Base-by-base conservation (phyloP, 2,113 vertebrate genomes). In the Cyphomyrus discorhynchus region DNA sequence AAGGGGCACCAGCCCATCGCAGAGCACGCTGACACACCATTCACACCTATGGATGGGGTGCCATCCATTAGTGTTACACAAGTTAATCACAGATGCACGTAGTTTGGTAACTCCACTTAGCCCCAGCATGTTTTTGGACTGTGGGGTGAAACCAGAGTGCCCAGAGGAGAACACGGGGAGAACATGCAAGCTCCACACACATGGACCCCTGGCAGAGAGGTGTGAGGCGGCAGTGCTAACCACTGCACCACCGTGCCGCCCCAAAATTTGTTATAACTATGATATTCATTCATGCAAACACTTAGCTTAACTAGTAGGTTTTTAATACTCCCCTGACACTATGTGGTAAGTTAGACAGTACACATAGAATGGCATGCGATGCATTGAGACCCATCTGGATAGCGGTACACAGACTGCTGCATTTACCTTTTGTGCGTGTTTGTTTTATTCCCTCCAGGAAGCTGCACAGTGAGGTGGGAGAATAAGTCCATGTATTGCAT, bases 401-500 rank as follows among this genome's bases (percentile, higher is more conserved):
- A 58, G 56, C 5, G 21, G 56, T 24, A 9, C 56, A n/a, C 56
- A 62, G 56, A 9, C 56, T 1, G 1, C n/a, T 70, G 62, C 58
- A 66, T 66, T 70, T 70, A 13, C 62, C 62, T 70, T 24, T 58
- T 8, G 7, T 45, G 70, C 89, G 1, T 88, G 17, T 80, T 91
- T 42, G 39, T 42, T 42, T 50, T 91, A 39, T 89, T 5, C 50
- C 56, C 87, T 90, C 0, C 94, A 99, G 98, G 97, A 92, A 97
- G 96, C 94, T 98, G 97, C 93, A 96, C 97, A 0, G 97, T 98
- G 91, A 96, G 96, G 93, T 98, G 98, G 98, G 98, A 99, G 93
- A 99, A 99, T 91, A 97, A 98, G 94, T 97, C 96, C 85, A 97
- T 98, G 96, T 98, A 97, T 94, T 99, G 98, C 93, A 97, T 98